Conservation (phyloP, 2,888 invertebrate species). For the Adelphocoris suturalis region DNA sequence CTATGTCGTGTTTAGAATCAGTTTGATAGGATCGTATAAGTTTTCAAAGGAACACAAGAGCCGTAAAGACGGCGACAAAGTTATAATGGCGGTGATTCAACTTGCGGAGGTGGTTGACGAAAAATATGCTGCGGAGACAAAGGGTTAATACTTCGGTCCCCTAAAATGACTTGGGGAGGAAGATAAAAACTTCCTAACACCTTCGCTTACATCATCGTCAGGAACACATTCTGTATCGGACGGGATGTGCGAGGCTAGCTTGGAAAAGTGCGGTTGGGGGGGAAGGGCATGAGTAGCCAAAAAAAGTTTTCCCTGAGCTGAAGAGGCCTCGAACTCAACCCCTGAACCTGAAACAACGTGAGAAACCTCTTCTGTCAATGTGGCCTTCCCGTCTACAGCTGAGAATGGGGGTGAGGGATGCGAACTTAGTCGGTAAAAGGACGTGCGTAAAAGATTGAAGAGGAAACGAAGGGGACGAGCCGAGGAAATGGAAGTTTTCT, state of each 20-base stretch:
- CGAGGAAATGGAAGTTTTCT: slow-evolving; percentile 70
- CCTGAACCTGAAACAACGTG: slow-evolving; percentile 63
- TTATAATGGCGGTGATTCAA: slow-evolving; percentile 2
- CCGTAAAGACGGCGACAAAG: neutral
- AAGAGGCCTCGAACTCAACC: slow-evolving; percentile 54
- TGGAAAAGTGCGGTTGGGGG: slow-evolving; percentile 33
- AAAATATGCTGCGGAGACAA: slow-evolving; percentile 29
- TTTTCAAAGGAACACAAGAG: neutral
- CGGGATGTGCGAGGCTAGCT: slow-evolving; percentile 39
- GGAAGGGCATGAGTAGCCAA: slow-evolving; percentile 39
- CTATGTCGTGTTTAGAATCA: neutral
- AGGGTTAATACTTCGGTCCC: slow-evolving; percentile 42
- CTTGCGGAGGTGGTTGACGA: slow-evolving; percentile 30
- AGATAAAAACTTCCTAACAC: slow-evolving; percentile 61
- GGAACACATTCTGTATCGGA: slow-evolving; percentile 59
- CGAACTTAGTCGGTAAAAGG: slow-evolving; percentile 60
- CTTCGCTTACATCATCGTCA: slow-evolving; percentile 59
- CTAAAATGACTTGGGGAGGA: slow-evolving; percentile 34
- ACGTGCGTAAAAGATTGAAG: slow-evolving; percentile 66
- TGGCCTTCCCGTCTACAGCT: neutral
- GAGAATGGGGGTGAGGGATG: slow-evolving; percentile 46
- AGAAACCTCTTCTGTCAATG: slow-evolving; percentile 67
- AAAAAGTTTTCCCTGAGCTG: slow-evolving; percentile 52
- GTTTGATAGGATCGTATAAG: neutral
- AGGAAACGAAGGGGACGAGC: slow-evolving; percentile 40